These are phyloP conservation scores for Chrysopilus asiliformis DNA, from an alignment of 2,888 invertebrate species.

Conservation along the genomic window DNA sequence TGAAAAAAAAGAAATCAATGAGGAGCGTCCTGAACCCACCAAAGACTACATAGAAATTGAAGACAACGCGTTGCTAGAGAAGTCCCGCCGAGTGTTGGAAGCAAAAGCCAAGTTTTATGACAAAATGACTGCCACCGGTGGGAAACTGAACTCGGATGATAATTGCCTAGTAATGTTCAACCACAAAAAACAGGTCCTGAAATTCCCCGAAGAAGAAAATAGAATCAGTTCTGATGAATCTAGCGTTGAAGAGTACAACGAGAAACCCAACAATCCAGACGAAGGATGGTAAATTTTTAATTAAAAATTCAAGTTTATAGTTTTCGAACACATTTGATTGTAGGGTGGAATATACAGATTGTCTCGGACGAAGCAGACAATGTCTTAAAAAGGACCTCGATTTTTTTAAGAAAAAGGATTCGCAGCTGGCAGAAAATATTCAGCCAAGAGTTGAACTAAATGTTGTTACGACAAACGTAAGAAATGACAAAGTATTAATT, in stretches of 20 bases:
- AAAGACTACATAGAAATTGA: slow-evolving; percentile 27
- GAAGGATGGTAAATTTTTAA: slow-evolving; percentile 42
- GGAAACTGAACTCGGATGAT: slow-evolving; percentile 31
- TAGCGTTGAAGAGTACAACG: slow-evolving; percentile 39
- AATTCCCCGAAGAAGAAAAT: slow-evolving; percentile 18
- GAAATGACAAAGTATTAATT: neutral
- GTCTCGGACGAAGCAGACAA: slow-evolving; percentile 72
- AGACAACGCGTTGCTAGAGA: slow-evolving; percentile 28
- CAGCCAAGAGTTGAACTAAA: slow-evolving; percentile 11
- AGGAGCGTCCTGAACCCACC: slow-evolving; percentile 27
- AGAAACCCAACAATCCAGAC: slow-evolving; percentile 33
- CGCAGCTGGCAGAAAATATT: slow-evolving; percentile 27
- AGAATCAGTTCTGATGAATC: slow-evolving; percentile 30
- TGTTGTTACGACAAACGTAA: neutral
- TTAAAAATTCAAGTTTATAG: neutral
- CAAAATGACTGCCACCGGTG: slow-evolving; percentile 32
- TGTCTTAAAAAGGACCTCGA: slow-evolving; percentile 68
- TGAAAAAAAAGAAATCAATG: slow-evolving; percentile 22
- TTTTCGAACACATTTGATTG: slow-evolving; percentile 7
- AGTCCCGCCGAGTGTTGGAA: slow-evolving; percentile 35
- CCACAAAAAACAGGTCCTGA: slow-evolving; percentile 31
- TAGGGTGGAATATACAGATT: slow-evolving; percentile 82
- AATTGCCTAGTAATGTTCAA: slow-evolving; percentile 35
- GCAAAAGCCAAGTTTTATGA: slow-evolving; percentile 36
- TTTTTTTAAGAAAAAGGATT: slow-evolving; percentile 50